A percentile compares a stretch with the other conserved stretches of the same genome.
Conservation (phyloP, 2,888 invertebrate species). For the Amphipoea lucens region DNA sequence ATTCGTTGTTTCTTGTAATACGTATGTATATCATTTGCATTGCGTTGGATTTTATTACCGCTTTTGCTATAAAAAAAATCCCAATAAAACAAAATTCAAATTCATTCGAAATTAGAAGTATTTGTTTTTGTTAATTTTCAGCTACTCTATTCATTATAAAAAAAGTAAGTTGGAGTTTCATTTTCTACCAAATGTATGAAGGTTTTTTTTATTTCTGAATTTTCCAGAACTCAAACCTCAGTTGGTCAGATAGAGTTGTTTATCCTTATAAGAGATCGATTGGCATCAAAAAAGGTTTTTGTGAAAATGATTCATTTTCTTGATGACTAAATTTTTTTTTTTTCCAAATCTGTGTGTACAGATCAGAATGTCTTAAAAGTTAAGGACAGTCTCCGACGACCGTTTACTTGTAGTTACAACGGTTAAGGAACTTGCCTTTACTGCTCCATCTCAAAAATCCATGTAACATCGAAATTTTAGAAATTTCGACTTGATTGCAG, state of each 20-base stretch:
- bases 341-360: background rate
- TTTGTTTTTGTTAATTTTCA: background rate
- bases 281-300: background rate
- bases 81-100: background rate
- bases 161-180: too few relatives aligned
- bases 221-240: too few relatives aligned
- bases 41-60: background rate
- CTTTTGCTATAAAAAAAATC: background rate
- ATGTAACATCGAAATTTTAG: background rate
- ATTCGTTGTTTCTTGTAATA: background rate
- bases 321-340: background rate
- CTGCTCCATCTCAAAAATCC: background rate
- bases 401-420: background rate
- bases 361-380: background rate
- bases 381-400: background rate
- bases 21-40: background rate
- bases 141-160: background rate
- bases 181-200: too few relatives aligned
- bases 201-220: too few relatives aligned
- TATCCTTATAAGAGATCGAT: background rate
- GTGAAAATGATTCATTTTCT: background rate
- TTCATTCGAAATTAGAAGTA: too few relatives aligned
- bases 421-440: background rate
- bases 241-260: too few relatives aligned
- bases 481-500: conserved; percentile 11